Percentiles rank a stretch among this genome's conserved stretches.
Evolutionary conservation across 2,113 vertebrate genomes (phyloP).

Genomic region (Chaetops frenatus): DNA sequence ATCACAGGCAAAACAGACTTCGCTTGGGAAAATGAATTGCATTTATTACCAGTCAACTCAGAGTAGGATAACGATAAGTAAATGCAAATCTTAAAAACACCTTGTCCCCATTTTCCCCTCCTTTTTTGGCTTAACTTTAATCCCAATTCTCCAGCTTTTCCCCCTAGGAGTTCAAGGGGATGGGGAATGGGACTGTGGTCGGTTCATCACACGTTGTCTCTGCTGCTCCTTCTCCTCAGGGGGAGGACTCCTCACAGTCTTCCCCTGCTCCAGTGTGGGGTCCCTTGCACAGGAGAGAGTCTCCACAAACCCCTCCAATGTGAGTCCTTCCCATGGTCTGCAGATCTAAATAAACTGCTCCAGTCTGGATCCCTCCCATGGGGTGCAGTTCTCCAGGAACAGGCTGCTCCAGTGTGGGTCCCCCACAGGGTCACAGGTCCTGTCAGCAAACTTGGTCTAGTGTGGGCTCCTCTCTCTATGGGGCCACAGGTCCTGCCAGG

Average conservation of each 20-base stretch:
- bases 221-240: background rate
- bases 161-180: background rate
- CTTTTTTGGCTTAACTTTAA: background rate
- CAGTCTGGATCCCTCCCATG: background rate
- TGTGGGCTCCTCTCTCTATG: background rate
- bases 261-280: background rate
- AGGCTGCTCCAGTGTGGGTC: background rate
- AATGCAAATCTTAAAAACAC: background rate
- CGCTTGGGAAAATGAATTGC: background rate
- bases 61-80: background rate
- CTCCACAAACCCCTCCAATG: background rate
- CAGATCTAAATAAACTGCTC: background rate
- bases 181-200: background rate
- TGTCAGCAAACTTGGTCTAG: background rate
- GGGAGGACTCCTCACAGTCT: background rate
- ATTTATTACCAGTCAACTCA: background rate
- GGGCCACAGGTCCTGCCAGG: background rate
- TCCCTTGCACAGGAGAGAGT: background rate
- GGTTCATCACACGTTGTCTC: accelerated
- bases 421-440: background rate
- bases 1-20: background rate
- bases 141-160: background rate
- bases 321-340: background rate
- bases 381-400: background rate
- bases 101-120: accelerated